Evolutionary conservation across 2,113 vertebrate genomes (phyloP), one percentile per base, ranked within the genome.

Genomic region (Rhombomys opimus): DNA sequence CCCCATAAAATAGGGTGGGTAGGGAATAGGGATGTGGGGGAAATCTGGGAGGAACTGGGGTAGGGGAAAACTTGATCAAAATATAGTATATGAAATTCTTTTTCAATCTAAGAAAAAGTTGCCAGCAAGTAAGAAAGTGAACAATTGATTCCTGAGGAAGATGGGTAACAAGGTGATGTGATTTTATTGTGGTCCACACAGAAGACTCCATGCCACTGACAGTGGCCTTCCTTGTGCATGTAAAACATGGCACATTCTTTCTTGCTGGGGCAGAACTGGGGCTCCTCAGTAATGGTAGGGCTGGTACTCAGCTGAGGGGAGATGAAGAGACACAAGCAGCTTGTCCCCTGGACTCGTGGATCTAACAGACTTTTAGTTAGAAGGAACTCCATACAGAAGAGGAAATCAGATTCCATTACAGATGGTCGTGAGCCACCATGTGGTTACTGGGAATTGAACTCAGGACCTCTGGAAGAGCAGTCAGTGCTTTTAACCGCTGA

Each of bases 131-230:
- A n/a, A 94, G 63, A 77, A 86, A 17, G 30, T 46, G 50, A 80
- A 50, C 15, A 22, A 20, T 65, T 87, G 41, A 17, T 82, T 67
- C 5, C 70, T 25, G 25, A 30, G 89, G 38, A 94, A 88, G 23
- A 59, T 57, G 8, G 18, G 46, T 54, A 63, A 32, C 30, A 86
- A 35, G 85, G 38, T 78, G 90, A 89, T n/a, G 12, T 61, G 41
- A n/a, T 96, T 70, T 94, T 30, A 14, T 61, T 82, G 35, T 89
- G 32, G 11, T 89, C 61, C 87, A 15, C 23, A 80, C 67, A 54
- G 41, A 63, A 94, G 72, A 73, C 73, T 11, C 78, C 93, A 85
- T 89, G 46, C 30, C 87, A 73, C 52, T 78, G n/a, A 85, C 54
- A 8, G 3, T 85, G 82, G 11, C 61, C 82, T 32, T 65, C 46